Evolutionary conservation across 2,888 invertebrate genomes (phyloP).

Genomic region (Creontiades dilutus): DNA sequence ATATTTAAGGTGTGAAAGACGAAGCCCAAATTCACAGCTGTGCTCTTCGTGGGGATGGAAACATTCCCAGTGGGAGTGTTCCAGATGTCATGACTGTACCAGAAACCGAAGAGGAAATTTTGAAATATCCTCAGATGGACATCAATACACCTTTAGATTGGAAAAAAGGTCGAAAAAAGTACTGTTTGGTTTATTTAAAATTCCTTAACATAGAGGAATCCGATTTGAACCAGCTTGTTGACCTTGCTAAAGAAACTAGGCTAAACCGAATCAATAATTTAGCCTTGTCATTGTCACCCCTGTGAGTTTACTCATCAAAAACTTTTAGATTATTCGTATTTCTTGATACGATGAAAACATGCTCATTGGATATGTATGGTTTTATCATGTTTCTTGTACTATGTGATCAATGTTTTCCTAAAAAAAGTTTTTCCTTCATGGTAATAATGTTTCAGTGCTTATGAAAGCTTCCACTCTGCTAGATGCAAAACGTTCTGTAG

Average conservation of each 20-base stretch:
- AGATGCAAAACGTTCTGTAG: conserved; percentile 74
- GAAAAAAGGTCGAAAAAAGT: conserved; percentile 71
- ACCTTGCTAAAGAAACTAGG: conserved; percentile 79
- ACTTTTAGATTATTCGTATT: too few relatives aligned
- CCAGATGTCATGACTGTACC: conserved; percentile 16
- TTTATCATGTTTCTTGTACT: background rate
- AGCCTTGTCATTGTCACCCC: conserved; percentile 76
- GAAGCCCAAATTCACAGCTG: conserved; percentile 54
- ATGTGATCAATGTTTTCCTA: background rate
- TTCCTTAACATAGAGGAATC: conserved; percentile 78
- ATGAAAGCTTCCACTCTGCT: conserved; percentile 74
- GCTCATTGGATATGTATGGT: too few relatives aligned
- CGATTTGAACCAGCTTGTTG: conserved; percentile 77
- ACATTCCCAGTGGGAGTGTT: background rate
- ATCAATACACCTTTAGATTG: conserved; percentile 38
- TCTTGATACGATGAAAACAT: too few relatives aligned
- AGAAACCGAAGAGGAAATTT: conserved; percentile 20
- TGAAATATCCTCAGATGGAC: background rate
- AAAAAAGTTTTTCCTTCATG: too few relatives aligned
- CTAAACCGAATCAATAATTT: conserved; percentile 77
- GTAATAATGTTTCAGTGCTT: conserved; percentile 69
- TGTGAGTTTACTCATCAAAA: conserved; percentile 73
- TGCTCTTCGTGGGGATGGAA: background rate
- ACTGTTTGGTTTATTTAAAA: conserved; percentile 78
- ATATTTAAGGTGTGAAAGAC: conserved; percentile 59